Percentiles rank a stretch among this genome's conserved stretches.
Conservation (phyloP, 1,140 invertebrate species). For the Penaeus indicus region DNA sequence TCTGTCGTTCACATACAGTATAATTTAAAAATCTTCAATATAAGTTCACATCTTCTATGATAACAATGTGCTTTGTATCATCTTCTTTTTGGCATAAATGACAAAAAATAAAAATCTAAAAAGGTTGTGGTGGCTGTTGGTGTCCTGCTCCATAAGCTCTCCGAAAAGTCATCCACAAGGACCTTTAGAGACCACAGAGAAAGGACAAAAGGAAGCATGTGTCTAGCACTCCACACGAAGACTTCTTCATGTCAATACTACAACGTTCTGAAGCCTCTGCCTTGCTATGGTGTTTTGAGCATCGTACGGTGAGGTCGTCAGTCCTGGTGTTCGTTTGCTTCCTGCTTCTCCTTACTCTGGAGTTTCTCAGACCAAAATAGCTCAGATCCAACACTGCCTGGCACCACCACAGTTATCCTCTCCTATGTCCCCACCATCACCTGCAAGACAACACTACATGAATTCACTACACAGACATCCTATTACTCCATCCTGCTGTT, state of each 20-base stretch:
- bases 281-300: background rate
- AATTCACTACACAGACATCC: background rate
- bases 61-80: slow-evolving; percentile 55
- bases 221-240: too few relatives aligned
- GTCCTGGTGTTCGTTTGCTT: background rate
- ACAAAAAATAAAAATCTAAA: slow-evolving; percentile 61
- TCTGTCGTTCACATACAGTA: slow-evolving; percentile 38
- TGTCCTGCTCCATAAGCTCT: slow-evolving; percentile 26
- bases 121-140: slow-evolving; percentile 24
- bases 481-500: background rate
- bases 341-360: slow-evolving; percentile 20
- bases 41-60: slow-evolving; percentile 50
- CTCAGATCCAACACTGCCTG: slow-evolving; percentile 42
- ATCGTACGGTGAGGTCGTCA: background rate
- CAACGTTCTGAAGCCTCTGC: too few relatives aligned
- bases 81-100: slow-evolving; percentile 40
- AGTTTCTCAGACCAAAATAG: slow-evolving; percentile 22
- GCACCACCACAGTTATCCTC: slow-evolving; percentile 37
- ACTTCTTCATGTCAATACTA: too few relatives aligned
- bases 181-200: slow-evolving; percentile 29
- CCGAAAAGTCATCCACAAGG: slow-evolving; percentile 14
- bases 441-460: slow-evolving; percentile 15
- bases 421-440: slow-evolving; percentile 39
- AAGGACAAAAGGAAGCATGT: slow-evolving; percentile 16
- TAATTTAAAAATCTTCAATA: slow-evolving; percentile 47